Conservation (phyloP, 2,797 vertebrate genomes). For the Enteromius paludinosus region DNA sequence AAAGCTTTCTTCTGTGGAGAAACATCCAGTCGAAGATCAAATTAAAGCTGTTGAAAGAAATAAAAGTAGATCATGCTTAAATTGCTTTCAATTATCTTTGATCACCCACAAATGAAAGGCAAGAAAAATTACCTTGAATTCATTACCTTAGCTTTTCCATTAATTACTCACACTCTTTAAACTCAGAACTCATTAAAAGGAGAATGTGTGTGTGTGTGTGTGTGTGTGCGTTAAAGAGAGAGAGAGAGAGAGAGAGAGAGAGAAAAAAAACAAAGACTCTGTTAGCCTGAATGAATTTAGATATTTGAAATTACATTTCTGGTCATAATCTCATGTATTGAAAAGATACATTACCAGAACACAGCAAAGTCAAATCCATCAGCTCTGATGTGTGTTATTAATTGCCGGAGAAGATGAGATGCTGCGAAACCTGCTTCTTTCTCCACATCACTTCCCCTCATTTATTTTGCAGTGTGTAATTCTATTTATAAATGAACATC, state of each 20-base stretch:
- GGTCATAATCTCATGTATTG: conserved; percentile 86
- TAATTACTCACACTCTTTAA: conserved; percentile 85
- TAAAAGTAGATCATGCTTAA: conserved; percentile 67
- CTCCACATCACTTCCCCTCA: conserved; percentile 94
- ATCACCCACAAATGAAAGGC: conserved; percentile 68
- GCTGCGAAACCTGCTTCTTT: conserved; percentile 84
- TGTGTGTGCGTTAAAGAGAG: conserved; percentile 11
- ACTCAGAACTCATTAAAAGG: conserved; percentile 82
- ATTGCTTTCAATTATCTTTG: conserved; percentile 68
- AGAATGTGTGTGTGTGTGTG: conserved; percentile 13
- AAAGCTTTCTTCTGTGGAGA: conserved; percentile 52
- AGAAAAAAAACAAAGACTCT: background rate
- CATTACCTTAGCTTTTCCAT: conserved; percentile 72
- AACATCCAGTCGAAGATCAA: conserved; percentile 53
- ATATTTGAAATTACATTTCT: conserved; percentile 91
- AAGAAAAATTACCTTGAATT: conserved; percentile 69
- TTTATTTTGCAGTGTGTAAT: conserved; percentile 98
- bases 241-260: conserved; percentile 8
- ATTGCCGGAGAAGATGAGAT: conserved; percentile 88
- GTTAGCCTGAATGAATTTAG: conserved; percentile 87
- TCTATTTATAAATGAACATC: conserved; percentile 99
- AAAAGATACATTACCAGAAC: conserved; percentile 89
- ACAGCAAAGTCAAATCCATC: conserved; percentile 89
- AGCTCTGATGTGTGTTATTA: conserved; percentile 90
- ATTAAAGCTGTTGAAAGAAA: conserved; percentile 62